Base-by-base conservation (phyloP, 1,140 invertebrate genomes). In the Coptotermes formosanus region DNA sequence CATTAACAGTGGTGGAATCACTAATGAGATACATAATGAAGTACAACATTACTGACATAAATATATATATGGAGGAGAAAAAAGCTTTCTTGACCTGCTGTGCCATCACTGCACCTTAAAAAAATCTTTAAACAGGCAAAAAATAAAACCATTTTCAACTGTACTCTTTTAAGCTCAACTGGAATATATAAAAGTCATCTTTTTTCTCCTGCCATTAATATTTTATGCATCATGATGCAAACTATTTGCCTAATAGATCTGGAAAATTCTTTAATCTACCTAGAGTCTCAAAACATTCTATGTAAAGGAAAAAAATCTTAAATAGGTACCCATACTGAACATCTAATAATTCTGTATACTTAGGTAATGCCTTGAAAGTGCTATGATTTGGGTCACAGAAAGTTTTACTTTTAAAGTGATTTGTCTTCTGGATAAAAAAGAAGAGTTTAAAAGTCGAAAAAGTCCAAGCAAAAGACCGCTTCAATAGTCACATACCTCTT, bases 31-130 rank as follows among this genome's bases (percentile, higher is more conserved):
- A 75, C n/a, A 75, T 75, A 75, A 75, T 75, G 64, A 75, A 75
- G 64, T 75, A 75, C 64, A 75, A 23, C 19, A n/a, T 75, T 30
- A 75, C 64, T 75, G 8, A 75, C 64, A 75, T 75, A 75, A 75
- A 75, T 25, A 75, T 75, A 75, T 75, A n/a, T 75, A 6, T 30
- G 64, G 64, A 75, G 64, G 64, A 75, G 64, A 75, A 75, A 75
- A 75, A 75, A 30, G 64, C 64, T 30, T 8, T 16, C 64, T 12
- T 55, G 52, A 12, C 19, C 52, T 55, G 11, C 19, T 55, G 19
- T 55, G 52, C 52, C 19, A 55, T 55, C 52, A 55, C 19, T 55
- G 52, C 52, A 55, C 19, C 52, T 55, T 9, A n/a, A 55, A 55
- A 19, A 16, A 19, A 16, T 55, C 19, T 55, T 55, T 21, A 55